phyloP scores from a whole-genome alignment of 2,113 vertebrate genomes.

The Phylloscopus whistleri region DNA sequence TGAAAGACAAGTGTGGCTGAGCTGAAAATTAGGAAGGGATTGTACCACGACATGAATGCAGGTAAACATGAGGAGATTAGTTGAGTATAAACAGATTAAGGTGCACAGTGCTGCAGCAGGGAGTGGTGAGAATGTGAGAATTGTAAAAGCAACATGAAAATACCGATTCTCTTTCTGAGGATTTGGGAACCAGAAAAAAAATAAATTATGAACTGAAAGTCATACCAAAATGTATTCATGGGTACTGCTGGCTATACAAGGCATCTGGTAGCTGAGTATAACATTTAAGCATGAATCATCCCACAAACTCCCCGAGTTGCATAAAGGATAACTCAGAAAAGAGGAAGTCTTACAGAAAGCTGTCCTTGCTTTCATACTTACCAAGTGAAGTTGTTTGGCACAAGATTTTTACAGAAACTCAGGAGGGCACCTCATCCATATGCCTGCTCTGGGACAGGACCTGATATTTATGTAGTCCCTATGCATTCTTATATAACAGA shows the following conservation, averaged over 20 bases:
- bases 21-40: slow-evolving; percentile 12
- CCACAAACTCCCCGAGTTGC: not conserved
- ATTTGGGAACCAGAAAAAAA: slow-evolving; percentile 2
- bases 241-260: not conserved
- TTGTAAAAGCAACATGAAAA: not conserved
- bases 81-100: slow-evolving; percentile 6
- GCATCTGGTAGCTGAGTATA: not conserved
- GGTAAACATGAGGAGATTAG: not conserved
- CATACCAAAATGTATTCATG: not conserved
- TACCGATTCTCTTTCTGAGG: not conserved
- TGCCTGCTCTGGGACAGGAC: not conserved
- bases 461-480: not conserved
- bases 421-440: not conserved
- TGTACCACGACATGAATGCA: not conserved
- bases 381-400: not conserved
- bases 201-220: not conserved
- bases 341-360: not conserved
- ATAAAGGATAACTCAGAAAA: not conserved
- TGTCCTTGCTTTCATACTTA: not conserved
- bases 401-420: not conserved
- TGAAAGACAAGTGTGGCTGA: not conserved
- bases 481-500: not conserved
- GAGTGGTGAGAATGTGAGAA: not conserved
- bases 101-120: not conserved
- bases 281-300: slow-evolving; percentile 14